Conservation (phyloP, 2,113 vertebrate species). For the Cebus imitator region DNA sequence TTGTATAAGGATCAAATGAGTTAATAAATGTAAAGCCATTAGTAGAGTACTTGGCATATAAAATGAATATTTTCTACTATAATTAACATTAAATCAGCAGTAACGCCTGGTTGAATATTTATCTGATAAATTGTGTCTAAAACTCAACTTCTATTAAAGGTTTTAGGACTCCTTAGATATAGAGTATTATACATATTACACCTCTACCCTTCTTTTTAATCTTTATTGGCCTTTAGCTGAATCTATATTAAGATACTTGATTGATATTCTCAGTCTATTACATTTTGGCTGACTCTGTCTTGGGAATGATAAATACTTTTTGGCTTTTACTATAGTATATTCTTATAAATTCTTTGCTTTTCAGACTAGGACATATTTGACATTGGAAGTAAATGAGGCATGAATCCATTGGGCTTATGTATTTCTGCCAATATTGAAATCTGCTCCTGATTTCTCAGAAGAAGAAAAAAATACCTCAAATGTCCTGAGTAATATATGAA, state of each 20-base stretch:
- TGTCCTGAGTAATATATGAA: neutral
- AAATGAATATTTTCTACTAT: neutral
- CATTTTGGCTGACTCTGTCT: neutral
- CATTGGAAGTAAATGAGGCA: slow-evolving; percentile 17
- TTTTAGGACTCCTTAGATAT: neutral
- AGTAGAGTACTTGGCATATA: neutral
- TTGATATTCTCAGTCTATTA: neutral
- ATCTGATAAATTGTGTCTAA: neutral
- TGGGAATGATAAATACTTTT: neutral
- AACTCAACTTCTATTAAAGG: neutral
- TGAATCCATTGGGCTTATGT: slow-evolving; percentile 25
- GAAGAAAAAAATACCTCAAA: neutral
- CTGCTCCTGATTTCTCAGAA: neutral
- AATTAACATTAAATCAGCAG: neutral
- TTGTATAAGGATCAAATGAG: neutral
- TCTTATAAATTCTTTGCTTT: slow-evolving; percentile 33
- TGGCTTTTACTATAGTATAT: neutral
- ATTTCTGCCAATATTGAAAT: slow-evolving; percentile 32
- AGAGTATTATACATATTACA: neutral
- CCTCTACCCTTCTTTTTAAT: neutral
- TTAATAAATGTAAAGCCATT: neutral
- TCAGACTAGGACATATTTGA: neutral
- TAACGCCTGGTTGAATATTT: neutral
- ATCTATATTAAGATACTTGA: neutral
- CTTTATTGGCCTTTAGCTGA: neutral